phyloP scores from a whole-genome alignment of 2,888 invertebrate genomes.

The Brachylomia viminalis region DNA sequence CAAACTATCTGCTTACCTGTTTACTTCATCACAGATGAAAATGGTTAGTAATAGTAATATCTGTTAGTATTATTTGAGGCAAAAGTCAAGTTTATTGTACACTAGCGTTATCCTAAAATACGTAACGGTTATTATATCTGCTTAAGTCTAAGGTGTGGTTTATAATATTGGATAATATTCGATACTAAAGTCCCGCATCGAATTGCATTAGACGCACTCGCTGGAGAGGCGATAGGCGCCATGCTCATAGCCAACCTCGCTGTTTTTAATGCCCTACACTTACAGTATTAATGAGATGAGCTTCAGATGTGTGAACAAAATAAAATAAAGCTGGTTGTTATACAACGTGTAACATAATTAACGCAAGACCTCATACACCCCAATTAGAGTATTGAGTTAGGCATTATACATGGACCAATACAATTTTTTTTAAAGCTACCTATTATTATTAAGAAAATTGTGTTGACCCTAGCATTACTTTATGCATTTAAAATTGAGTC shows the following conservation, averaged over 20 bases:
- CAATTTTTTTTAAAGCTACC: too few relatives aligned
- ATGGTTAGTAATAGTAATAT: constrained; percentile 37
- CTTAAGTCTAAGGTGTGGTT: constrained; percentile 72
- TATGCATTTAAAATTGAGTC: too few relatives aligned
- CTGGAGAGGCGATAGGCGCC: constrained; percentile 71
- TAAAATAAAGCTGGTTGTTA: background rate
- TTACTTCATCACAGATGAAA: constrained; percentile 28
- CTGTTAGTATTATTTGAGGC: constrained; percentile 49
- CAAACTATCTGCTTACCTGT: background rate
- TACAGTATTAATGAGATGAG: constrained; percentile 42
- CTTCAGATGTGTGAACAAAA: background rate
- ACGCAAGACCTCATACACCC: too few relatives aligned
- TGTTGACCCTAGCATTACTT: too few relatives aligned
- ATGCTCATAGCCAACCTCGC: constrained; percentile 63
- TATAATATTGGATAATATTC: constrained; percentile 79
- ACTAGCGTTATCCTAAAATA: constrained; percentile 64
- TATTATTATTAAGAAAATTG: too few relatives aligned
- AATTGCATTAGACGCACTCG: constrained; percentile 80
- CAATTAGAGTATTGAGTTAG: too few relatives aligned
- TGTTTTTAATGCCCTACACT: constrained; percentile 60
- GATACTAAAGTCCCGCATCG: constrained; percentile 81
- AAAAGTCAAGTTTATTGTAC: constrained; percentile 60
- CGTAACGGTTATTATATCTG: constrained; percentile 63
- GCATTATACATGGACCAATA: too few relatives aligned
- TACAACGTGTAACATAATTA: too few relatives aligned